Evolutionary conservation across 2,888 invertebrate species (phyloP).

Genomic region (Invenusta paracnida): DNA sequence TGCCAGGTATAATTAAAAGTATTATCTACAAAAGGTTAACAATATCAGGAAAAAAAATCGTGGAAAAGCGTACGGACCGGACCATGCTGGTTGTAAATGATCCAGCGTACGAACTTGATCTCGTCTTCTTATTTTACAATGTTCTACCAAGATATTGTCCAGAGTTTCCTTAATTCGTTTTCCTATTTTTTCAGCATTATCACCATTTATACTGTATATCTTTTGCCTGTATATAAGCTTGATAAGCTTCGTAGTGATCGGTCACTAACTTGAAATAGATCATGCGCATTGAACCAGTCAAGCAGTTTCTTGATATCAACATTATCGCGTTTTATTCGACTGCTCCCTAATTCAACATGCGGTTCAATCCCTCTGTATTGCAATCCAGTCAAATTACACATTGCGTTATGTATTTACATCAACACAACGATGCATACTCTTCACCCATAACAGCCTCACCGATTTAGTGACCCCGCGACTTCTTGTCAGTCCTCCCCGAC

Average conservation of each 20-base stretch:
- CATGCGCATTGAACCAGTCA: not conserved
- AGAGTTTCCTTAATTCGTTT: too few species aligned
- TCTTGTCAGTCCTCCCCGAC: too few species aligned
- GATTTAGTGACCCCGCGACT: too few species aligned
- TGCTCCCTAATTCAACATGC: not conserved
- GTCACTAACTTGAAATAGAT: not conserved
- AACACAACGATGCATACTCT: not conserved
- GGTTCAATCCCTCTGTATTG: not conserved
- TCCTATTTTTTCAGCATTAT: not conserved
- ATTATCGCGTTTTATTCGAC: not conserved
- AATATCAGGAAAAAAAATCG: too few species aligned
- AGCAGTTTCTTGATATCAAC: not conserved
- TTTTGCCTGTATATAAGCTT: not conserved
- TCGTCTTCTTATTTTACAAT: too few species aligned
- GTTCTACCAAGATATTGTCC: too few species aligned
- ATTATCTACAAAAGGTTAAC: too few species aligned
- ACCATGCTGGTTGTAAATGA: too few species aligned
- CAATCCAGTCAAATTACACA: not conserved
- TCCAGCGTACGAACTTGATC: too few species aligned
- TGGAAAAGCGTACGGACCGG: too few species aligned
- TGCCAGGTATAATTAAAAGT: too few species aligned
- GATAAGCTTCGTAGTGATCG: not conserved
- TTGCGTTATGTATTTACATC: not conserved
- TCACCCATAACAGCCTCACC: too few species aligned
- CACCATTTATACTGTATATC: not conserved